Base-by-base conservation (phyloP, 2,888 invertebrate genomes). In the Mythimna loreyi region DNA sequence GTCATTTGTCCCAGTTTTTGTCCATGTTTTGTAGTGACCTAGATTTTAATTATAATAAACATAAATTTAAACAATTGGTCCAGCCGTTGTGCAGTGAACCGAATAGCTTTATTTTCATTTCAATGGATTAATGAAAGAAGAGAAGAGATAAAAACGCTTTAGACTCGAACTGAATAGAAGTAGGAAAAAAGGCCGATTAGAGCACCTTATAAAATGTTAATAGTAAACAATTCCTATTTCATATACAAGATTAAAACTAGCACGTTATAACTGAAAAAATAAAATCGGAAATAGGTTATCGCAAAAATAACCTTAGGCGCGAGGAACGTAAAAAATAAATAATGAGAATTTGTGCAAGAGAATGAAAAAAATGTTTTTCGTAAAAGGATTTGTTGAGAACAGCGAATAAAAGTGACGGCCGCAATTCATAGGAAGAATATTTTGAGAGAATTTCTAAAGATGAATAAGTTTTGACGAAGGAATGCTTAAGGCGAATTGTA, bases 371-470 rank as follows among this genome's bases (percentile, higher is more conserved):
- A 52, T 47, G 30, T 57, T 47, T 3, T 33, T n/a, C 50, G 25
- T 49, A 60, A 70, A 70, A 77, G 33, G 72, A 61, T 77, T 73
- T 77, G 45, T 33, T 47, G 49, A 21, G 56, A 52, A 52, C 36
- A 61, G 45, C 61, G 47, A 57, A 52, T 72, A 76, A 69, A 36
- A 40, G 53, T 69, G 45, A 52, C 58, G 13, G 9, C 23, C 58
- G 36, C 25, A n/a, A 49, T 30, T 45, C 45, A 11, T 13, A 30
- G 21, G 25, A 57, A 53, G 50, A 70, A 56, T 50, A 28, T 30
- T 76, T n/a, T 5, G 8, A 47, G 19, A 8, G 4, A 33, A 11
- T 75, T 72, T 75, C 25, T 16, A 11, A 16, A 75, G 11, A 21
- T 40, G 30, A 25, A 67, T 57, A 45, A 45, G 33, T 71, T 75